Percentiles rank a stretch among this genome's conserved stretches.
phyloP scores from a whole-genome alignment of 2,888 invertebrate genomes.

The Drosophila setosimentum region DNA sequence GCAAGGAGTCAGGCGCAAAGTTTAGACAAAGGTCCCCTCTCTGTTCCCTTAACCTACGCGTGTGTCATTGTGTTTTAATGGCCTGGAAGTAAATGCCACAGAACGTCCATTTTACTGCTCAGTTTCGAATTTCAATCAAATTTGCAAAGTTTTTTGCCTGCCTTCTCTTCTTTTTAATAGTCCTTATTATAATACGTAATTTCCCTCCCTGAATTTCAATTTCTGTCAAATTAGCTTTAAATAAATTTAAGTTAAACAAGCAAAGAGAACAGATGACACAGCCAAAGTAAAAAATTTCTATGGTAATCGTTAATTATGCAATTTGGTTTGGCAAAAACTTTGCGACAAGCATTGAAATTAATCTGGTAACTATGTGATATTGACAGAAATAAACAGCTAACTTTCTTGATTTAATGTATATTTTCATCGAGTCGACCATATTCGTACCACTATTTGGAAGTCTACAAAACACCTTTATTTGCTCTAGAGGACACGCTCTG shows the following conservation, averaged over 20 bases:
- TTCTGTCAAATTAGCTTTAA: conserved; percentile 49
- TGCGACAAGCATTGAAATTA: neutral
- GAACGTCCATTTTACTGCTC: conserved; percentile 31
- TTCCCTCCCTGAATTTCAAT: conserved; percentile 35
- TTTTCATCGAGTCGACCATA: conserved; percentile 2
- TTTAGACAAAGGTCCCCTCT: conserved; percentile 52
- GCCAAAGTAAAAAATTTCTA: conserved; percentile 19
- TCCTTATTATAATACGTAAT: neutral
- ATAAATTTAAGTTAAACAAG: conserved; percentile 44
- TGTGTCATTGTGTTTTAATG: conserved; percentile 58
- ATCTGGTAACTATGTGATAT: neutral
- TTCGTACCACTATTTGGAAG: neutral
- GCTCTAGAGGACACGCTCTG: conserved; percentile 11
- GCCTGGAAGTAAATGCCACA: conserved; percentile 55
- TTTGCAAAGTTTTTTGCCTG: conserved; percentile 41
- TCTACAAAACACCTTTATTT: conserved; percentile 5
- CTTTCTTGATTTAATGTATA: conserved; percentile 7
- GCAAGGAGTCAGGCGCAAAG: conserved; percentile 37
- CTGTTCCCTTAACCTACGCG: conserved; percentile 18
- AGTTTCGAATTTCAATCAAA: conserved; percentile 55
- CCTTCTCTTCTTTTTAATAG: conserved; percentile 5
- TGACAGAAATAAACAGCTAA: neutral
- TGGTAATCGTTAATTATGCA: conserved; percentile 38
- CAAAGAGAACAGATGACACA: conserved; percentile 7
- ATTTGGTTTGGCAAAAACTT: conserved; percentile 36